phyloP scores from a whole-genome alignment of 2,888 invertebrate species.

The Chrysolina americana region DNA sequence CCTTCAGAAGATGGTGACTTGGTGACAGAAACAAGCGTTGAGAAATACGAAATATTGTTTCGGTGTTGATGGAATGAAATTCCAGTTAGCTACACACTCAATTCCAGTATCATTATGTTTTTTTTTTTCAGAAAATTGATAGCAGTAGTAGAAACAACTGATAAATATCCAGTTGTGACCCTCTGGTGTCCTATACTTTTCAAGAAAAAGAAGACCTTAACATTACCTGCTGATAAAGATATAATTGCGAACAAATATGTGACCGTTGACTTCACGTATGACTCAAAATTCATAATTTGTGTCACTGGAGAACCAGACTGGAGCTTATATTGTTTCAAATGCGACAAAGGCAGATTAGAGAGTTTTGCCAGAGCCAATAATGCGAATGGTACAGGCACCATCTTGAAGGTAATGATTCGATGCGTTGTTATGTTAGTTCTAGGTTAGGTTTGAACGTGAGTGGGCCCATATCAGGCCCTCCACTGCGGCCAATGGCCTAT shows the following conservation, averaged over 20 bases:
- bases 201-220: slow-evolving; percentile 80
- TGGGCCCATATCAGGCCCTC: too few relatives aligned
- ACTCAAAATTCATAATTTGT: slow-evolving; percentile 85
- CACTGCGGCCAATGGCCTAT: neutral
- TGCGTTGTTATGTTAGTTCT: too few relatives aligned
- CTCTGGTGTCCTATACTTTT: slow-evolving; percentile 81
- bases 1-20: too few relatives aligned
- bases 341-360: slow-evolving; percentile 87
- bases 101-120: neutral
- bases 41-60: too few relatives aligned
- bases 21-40: too few relatives aligned
- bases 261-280: slow-evolving; percentile 83
- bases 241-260: slow-evolving; percentile 75
- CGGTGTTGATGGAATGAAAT: too few relatives aligned
- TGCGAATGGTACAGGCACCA: slow-evolving; percentile 78
- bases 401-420: slow-evolving; percentile 72
- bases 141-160: slow-evolving; percentile 74
- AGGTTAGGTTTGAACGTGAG: too few relatives aligned
- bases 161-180: slow-evolving; percentile 73
- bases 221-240: slow-evolving; percentile 66
- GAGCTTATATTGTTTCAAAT: slow-evolving; percentile 84
- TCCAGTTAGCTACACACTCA: too few relatives aligned
- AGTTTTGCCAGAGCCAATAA: slow-evolving; percentile 82
- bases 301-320: slow-evolving; percentile 89
- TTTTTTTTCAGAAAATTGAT: slow-evolving; percentile 73